A percentile compares a stretch with the other conserved stretches of the same genome.
Conservation (phyloP, 2,888 invertebrate genomes). For the Orthosia incerta region DNA sequence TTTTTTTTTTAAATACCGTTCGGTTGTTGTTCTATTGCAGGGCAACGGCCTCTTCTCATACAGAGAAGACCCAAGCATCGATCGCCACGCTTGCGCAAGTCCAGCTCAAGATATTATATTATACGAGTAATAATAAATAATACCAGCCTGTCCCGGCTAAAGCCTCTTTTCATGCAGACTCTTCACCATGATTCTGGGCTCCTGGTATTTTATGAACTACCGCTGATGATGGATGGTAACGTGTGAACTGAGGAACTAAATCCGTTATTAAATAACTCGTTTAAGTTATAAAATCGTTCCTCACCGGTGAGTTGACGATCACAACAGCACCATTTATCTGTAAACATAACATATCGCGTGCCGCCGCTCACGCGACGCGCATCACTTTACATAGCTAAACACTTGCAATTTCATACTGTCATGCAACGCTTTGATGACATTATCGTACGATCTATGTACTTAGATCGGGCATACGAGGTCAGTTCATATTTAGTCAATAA, state of each 20-base stretch:
- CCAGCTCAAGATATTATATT: too few species aligned
- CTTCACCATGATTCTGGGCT: background rate
- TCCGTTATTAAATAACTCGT: background rate
- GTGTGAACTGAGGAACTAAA: background rate
- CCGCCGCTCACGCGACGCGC: constrained; percentile 52
- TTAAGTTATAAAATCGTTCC: constrained; percentile 6
- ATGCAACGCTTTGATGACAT: constrained; percentile 60
- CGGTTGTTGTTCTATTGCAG: too few species aligned
- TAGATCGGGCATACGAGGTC: constrained; percentile 6
- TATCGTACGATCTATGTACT: constrained; percentile 51
- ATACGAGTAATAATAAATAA: too few species aligned
- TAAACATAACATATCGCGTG: constrained; percentile 51
- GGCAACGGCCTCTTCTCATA: too few species aligned
- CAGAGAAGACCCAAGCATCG: too few species aligned
- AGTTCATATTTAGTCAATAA: constrained; percentile 19
- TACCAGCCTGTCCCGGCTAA: too few species aligned
- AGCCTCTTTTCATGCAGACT: too few species aligned
- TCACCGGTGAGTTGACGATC: background rate
- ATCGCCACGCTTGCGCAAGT: too few species aligned
- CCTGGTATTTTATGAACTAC: background rate
- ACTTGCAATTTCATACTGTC: constrained; percentile 61
- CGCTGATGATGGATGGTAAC: background rate
- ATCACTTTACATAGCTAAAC: constrained; percentile 66
- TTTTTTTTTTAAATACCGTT: too few species aligned
- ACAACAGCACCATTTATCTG: constrained; percentile 21